Percentiles rank a stretch among this genome's conserved stretches.
phyloP scores from a whole-genome alignment of 2,113 vertebrate species.

The Epinephelus cyanopodus region DNA sequence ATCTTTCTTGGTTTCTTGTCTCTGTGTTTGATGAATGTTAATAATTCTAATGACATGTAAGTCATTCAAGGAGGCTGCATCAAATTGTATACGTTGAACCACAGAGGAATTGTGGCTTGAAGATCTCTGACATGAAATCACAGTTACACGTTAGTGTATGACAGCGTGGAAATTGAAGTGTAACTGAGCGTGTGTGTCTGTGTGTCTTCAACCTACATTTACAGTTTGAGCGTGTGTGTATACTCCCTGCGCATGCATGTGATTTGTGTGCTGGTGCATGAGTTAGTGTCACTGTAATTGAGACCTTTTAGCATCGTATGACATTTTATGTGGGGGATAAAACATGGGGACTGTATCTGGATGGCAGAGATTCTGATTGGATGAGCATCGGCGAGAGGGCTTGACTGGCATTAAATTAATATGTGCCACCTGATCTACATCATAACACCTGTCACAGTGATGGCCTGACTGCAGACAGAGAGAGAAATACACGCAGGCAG shows the following conservation, averaged over 20 bases:
- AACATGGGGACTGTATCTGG: constrained; percentile 11
- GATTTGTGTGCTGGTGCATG: constrained; percentile 39
- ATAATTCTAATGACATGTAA: neutral
- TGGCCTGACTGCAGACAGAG: neutral
- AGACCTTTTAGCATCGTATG: constrained; percentile 54
- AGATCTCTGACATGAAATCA: constrained; percentile 9
- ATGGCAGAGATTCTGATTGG: constrained; percentile 33
- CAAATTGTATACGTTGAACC: neutral
- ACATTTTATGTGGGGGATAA: constrained; percentile 45
- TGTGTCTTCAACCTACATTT: neutral
- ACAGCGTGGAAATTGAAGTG: neutral
- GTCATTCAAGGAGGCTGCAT: neutral
- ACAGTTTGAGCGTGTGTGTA: neutral
- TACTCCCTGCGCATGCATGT: neutral
- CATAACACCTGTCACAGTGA: constrained; percentile 50
- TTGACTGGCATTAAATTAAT: constrained; percentile 41
- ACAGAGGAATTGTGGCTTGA: neutral
- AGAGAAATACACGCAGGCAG: constrained; percentile 1
- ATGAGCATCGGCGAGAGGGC: neutral
- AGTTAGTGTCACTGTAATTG: constrained; percentile 42
- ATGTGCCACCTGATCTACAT: constrained; percentile 49
- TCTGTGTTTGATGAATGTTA: neutral
- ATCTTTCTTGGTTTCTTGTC: neutral
- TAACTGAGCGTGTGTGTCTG: neutral
- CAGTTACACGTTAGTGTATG: neutral